These are phyloP conservation scores for Macrophya annulata DNA, from an alignment of 2,888 invertebrate species.

Conservation along the genomic window DNA sequence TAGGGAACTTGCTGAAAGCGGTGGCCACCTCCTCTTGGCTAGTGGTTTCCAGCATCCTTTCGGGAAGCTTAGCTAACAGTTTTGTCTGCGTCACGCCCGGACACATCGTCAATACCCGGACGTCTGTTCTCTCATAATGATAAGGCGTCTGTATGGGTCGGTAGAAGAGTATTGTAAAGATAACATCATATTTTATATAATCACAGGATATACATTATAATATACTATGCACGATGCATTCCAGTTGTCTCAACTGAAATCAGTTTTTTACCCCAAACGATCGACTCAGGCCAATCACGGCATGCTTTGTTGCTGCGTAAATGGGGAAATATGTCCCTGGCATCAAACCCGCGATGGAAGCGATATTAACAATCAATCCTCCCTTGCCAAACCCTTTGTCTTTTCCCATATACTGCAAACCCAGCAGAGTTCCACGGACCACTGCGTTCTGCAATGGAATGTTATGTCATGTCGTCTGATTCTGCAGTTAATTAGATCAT, in stretches of 20 bases:
- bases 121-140: conserved; percentile 73
- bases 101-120: conserved; percentile 76
- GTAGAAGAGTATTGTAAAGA: not conserved
- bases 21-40: conserved; percentile 56
- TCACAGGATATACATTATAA: too few relatives aligned
- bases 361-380: conserved; percentile 85
- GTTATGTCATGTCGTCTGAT: not conserved
- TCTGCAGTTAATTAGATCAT: not conserved
- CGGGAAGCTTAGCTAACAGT: conserved; percentile 69
- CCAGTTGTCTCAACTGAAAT: not conserved
- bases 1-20: conserved; percentile 55
- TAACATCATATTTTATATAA: not conserved
- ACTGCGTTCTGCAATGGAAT: conserved; percentile 75
- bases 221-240: too few relatives aligned
- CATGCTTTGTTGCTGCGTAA: conserved; percentile 83
- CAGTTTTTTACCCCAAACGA: conserved; percentile 78
- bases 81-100: conserved; percentile 76
- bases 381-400: conserved; percentile 80
- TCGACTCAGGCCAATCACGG: conserved; percentile 78
- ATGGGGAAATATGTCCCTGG: conserved; percentile 81
- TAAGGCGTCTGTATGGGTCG: conserved; percentile 65
- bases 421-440: conserved; percentile 78
- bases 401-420: conserved; percentile 79
- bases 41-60: conserved; percentile 67
- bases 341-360: conserved; percentile 83